Evolutionary conservation across 2,888 invertebrate genomes (phyloP).

Genomic region (Nipponacmea schrenckii): DNA sequence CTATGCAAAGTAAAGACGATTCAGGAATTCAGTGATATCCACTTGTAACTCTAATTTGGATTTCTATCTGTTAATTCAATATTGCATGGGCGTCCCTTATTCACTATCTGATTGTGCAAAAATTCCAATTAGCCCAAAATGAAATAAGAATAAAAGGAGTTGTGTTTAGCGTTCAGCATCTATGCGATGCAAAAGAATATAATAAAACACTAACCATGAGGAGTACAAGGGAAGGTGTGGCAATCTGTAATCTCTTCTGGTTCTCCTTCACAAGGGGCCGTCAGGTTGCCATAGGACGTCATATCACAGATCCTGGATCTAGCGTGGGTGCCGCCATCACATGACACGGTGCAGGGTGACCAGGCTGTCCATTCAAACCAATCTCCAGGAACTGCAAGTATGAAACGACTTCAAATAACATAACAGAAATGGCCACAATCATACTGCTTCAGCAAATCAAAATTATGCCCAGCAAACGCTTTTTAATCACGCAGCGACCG

Average conservation of each 20-base stretch:
- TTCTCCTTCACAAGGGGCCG: conserved; percentile 52
- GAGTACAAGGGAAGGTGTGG: conserved; percentile 49
- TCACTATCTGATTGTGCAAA: no score
- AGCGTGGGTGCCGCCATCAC: conserved; percentile 51
- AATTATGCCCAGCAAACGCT: no score
- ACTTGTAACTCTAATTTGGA: no score
- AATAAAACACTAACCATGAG: conserved; percentile 42
- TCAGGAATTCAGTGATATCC: no score
- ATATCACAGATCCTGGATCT: conserved; percentile 52
- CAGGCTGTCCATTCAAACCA: conserved; percentile 56
- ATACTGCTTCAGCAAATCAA: not conserved
- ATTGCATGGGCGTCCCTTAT: no score
- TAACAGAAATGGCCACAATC: not conserved
- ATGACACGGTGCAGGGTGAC: conserved; percentile 51
- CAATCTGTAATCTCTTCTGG: conserved; percentile 40
- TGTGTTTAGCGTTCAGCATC: no score
- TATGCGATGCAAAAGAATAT: no score
- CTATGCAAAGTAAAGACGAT: no score
- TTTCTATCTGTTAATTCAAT: no score
- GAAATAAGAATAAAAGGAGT: no score
- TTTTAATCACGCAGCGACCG: no score
- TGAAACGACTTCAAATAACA: not conserved
- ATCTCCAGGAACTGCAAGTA: conserved; percentile 51
- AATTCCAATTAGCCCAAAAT: no score
- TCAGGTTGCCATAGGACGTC: conserved; percentile 52